These are phyloP conservation scores for Dastarcus helophoroides DNA, from an alignment of 2,888 invertebrate species.

Conservation along the genomic window DNA sequence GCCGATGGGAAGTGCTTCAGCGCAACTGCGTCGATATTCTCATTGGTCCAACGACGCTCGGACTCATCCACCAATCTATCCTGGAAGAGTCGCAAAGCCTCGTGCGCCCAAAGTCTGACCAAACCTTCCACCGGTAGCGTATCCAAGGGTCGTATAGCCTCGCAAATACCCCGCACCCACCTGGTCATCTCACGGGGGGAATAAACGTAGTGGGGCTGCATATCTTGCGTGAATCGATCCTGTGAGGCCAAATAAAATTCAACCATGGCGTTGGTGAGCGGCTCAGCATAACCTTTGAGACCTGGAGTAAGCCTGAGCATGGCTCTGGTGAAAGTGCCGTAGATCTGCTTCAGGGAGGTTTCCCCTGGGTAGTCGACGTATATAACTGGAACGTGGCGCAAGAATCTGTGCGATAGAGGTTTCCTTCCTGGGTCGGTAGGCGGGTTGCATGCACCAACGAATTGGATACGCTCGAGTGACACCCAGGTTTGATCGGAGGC, in stretches of 20 bases:
- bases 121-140: constrained; percentile 84
- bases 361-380: constrained; percentile 99
- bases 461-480: constrained; percentile 92
- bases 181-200: constrained; percentile 98
- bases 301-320: constrained; percentile 93
- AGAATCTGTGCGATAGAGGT: constrained; percentile 70
- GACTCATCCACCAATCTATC: constrained; percentile 87
- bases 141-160: constrained; percentile 93
- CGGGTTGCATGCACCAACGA: constrained; percentile 99
- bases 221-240: constrained; percentile 97
- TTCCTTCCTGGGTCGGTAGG: constrained; percentile 98
- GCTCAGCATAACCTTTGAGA: constrained; percentile 86
- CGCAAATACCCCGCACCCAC: constrained; percentile 99
- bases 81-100: constrained; percentile 95
- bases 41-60: constrained; percentile 96
- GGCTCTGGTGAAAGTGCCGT: constrained; percentile 96
- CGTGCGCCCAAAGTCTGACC: constrained; percentile 98
- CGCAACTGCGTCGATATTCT: constrained; percentile 88
- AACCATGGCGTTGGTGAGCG: constrained; percentile 97
- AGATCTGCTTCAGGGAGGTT: constrained; percentile 94
- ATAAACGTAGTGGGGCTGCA: constrained; percentile 99
- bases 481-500: constrained; percentile 96
- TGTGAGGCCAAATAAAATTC: constrained; percentile 95
- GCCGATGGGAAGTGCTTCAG: constrained; percentile 81
- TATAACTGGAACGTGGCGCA: constrained; percentile 94